Percentiles rank a stretch among this genome's conserved stretches.
Conservation (phyloP, 2,113 vertebrate species). For the Pollimyrus isidori region DNA sequence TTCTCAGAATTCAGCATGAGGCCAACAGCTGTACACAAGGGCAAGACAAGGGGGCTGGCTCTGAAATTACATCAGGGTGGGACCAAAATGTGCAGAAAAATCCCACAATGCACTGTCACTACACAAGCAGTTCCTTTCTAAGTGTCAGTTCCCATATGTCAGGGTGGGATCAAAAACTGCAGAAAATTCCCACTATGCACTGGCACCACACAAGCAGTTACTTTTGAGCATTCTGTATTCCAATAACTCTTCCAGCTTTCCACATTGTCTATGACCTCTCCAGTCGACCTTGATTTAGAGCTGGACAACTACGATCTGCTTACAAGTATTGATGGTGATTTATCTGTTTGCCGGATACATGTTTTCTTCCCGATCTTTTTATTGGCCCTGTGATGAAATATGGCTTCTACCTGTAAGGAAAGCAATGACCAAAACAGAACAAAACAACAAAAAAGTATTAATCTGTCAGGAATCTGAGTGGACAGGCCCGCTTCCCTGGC, state of each 20-base stretch:
- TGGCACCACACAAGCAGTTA: background rate
- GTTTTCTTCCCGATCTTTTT: background rate
- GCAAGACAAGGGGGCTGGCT: background rate
- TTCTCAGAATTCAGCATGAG: background rate
- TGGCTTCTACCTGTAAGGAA: background rate
- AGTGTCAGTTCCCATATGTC: background rate
- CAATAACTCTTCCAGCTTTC: background rate
- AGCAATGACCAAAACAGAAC: background rate
- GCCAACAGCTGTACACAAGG: background rate
- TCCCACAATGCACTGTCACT: background rate
- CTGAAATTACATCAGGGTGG: background rate
- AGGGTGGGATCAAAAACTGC: background rate
- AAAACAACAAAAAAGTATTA: background rate
- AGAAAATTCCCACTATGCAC: background rate
- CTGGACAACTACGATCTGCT: background rate
- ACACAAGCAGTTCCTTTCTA: background rate
- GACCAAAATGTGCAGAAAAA: background rate
- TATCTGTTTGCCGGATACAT: background rate
- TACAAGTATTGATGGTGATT: background rate
- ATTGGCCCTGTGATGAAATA: constrained; percentile 5
- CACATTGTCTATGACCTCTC: background rate
- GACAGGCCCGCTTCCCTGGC: background rate
- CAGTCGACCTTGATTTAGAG: background rate
- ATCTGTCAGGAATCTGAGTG: background rate
- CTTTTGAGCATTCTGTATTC: background rate